Evolutionary conservation across 2,888 invertebrate species (phyloP), one percentile per base, ranked within the genome.

Genomic region (Andrena fulva): DNA sequence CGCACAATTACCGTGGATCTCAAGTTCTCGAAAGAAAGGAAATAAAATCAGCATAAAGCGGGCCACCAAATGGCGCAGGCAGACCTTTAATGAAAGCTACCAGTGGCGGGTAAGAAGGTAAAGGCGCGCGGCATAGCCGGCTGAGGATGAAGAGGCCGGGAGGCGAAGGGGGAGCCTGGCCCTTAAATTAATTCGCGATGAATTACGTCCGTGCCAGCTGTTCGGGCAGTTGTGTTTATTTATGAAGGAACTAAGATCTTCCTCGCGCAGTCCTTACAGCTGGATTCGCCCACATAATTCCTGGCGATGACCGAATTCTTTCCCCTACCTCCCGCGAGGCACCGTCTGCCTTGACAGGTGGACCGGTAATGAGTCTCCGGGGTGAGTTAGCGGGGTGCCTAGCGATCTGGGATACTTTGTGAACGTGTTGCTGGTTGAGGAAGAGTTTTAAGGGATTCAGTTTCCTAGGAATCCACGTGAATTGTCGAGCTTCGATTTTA

Each of bases 141-240:
- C 50, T 5, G 56, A 52, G 24, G 60, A 56, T 33, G 42, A 29
- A 12, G 54, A 50, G 27, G 42, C 12, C 4, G 56, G 24, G 29
- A 12, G 54, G 59, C n/a, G 62, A 42, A 29, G 50, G 67, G 54
- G 71, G 63, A 79, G 77, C 77, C 79, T 88, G 89, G 90, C 92
- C 93, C 93, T 94, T 93, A 94, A 94, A 94, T 94, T 94, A 94
- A 94, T 94, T 94, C 93, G 91, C 94, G 93, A 94, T 93, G 93
- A 94, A 94, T 94, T 93, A 94, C 93, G 94, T 92, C 93, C 90
- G 92, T 93, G 90, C 93, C 94, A 94, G 93, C 92, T 94, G 94
- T 92, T 92, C 91, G 89, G 91, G 92, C 91, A 94, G 93, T 93
- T 93, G 93, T 93, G 93, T 93, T 94, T 94, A 93, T 93, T 94